Evolutionary conservation across 2,113 vertebrate species (phyloP), one percentile per base, ranked within the genome.

Genomic region (Pogona vitticeps): DNA sequence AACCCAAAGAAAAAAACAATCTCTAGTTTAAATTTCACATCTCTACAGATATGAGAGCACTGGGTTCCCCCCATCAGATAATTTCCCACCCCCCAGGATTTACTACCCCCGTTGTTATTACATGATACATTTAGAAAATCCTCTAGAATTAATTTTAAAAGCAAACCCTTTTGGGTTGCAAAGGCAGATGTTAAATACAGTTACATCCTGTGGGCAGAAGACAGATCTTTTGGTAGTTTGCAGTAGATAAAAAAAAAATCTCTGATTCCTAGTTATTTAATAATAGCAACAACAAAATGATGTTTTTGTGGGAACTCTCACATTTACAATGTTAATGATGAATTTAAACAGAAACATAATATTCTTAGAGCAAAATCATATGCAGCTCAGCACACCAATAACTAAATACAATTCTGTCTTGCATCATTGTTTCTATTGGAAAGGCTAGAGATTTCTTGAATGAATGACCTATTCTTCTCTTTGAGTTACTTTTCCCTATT

Each of bases 401-500:
- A 73, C 83, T 80, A 86, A 88, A 85, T 63, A 89, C 86, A 89
- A 91, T 91, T 77, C 86, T 86, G 90, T 92, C 94, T 92, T 90
- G 90, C 92, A 86, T 70, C 36, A 85, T 92, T 68, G 46, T 90
- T 94, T 87, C 90, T 89, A 92, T 85, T 80, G 89, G 83, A 2
- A 15, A 91, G 91, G 94, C 91, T 88, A 92, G 70, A 78, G 86
- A 85, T 81, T 91, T 88, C 91, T 88, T 86, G 91, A 91, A 91
- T 91, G 93, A 95, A 94, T 90, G 92, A 92, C 90, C 93, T 92
- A 91, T 94, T 95, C 91, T 94, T 91, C 89, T 90, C 90, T 63
- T 86, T 94, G 92, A 94, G 93, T 95, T 90, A 76, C 46, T 81
- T 75, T 38, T 40, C 40, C 46, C 92, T 91, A 93, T 90, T 93